These are phyloP conservation scores for Macquaria australasica DNA, from an alignment of 2,113 vertebrate genomes.

Conservation along the genomic window DNA sequence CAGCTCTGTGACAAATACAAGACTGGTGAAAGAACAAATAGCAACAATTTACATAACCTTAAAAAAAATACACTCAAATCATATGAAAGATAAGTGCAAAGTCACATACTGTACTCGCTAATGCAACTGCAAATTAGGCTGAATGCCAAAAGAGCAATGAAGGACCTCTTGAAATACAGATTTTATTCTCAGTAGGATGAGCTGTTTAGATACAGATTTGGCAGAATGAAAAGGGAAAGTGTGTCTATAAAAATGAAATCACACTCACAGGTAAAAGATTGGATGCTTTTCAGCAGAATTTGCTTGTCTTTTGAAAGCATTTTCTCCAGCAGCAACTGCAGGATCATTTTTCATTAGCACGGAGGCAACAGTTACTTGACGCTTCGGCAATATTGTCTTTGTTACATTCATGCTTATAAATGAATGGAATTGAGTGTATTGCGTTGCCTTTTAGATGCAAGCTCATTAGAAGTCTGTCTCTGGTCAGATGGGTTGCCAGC, in stretches of 20 bases:
- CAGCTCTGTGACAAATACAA: slow-evolving; percentile 15
- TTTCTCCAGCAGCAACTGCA: neutral
- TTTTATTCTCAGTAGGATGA: slow-evolving; percentile 29
- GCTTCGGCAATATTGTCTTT: too few relatives aligned
- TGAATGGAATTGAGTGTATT: neutral
- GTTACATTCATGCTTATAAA: too few relatives aligned
- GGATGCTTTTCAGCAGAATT: slow-evolving; percentile 9
- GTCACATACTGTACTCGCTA: slow-evolving; percentile 9
- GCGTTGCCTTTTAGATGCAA: slow-evolving; percentile 51
- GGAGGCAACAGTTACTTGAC: neutral
- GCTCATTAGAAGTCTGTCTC: slow-evolving; percentile 65
- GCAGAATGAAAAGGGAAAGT: slow-evolving; percentile 17
- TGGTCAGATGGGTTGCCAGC: slow-evolving; percentile 56
- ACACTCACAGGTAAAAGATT: slow-evolving; percentile 18
- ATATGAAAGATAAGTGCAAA: slow-evolving; percentile 20
- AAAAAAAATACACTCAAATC: slow-evolving; percentile 24
- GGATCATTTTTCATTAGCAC: neutral
- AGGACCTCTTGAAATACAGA: slow-evolving; percentile 30
- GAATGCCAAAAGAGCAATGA: slow-evolving; percentile 22
- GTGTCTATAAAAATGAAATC: slow-evolving; percentile 30
- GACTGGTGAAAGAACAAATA: slow-evolving; percentile 25
- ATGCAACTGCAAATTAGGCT: slow-evolving; percentile 31
- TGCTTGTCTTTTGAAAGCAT: neutral
- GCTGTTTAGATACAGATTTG: slow-evolving; percentile 30
- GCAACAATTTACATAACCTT: slow-evolving; percentile 25